phyloP scores from a whole-genome alignment of 1,140 invertebrate species.

The Periplaneta americana region DNA sequence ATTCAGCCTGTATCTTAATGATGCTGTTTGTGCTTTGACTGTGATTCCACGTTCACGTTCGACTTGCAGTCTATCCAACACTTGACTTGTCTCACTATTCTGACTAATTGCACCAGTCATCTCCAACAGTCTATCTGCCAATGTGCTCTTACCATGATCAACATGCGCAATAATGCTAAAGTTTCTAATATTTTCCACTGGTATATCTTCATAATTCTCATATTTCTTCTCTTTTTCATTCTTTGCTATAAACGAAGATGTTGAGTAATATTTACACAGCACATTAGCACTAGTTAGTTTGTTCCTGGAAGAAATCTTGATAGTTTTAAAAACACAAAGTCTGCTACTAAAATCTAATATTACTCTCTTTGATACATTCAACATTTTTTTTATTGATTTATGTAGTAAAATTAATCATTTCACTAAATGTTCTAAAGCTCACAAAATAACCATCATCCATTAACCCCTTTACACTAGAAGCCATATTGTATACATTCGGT shows the following conservation, averaged over 20 bases:
- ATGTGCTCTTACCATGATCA: constrained; percentile 95
- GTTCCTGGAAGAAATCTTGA: background rate
- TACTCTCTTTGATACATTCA: background rate
- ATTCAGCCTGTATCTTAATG: constrained; percentile 70
- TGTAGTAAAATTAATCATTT: no score
- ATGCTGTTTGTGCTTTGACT: constrained; percentile 95
- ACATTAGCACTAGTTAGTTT: no score
- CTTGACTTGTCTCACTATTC: constrained; percentile 66
- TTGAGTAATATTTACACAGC: no score
- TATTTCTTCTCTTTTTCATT: background rate
- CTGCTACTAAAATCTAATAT: no score
- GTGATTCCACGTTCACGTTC: constrained; percentile 96
- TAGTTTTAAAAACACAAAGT: background rate
- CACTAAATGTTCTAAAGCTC: no score
- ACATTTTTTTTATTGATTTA: no score
- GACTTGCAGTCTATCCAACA: constrained; percentile 83
- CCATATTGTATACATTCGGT: background rate
- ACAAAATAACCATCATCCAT: no score
- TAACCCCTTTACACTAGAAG: no score
- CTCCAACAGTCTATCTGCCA: constrained; percentile 90
- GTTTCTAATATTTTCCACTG: constrained; percentile 76
- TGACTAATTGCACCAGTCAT: constrained; percentile 76
- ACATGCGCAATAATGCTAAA: constrained; percentile 97
- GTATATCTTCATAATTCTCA: constrained; percentile 24
- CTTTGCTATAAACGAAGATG: no score